Conservation (phyloP, 2,797 vertebrate genomes). For the Paratrypauchen microcephalus region DNA sequence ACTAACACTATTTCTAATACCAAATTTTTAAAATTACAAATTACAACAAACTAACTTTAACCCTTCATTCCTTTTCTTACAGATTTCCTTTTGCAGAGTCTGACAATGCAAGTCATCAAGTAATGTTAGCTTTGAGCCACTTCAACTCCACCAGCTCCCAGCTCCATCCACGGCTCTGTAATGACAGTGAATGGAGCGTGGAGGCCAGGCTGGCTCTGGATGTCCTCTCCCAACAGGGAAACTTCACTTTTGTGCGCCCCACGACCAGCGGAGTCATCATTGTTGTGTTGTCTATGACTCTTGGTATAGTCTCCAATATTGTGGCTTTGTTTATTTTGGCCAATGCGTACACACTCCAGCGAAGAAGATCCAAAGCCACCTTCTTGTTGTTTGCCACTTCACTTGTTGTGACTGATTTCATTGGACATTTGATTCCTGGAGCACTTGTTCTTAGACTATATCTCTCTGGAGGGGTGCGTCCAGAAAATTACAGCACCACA, state of each 20-base stretch:
- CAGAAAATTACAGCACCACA: constrained; percentile 47
- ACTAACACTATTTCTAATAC: no score
- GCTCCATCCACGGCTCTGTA: constrained; percentile 31
- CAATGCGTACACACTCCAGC: constrained; percentile 78
- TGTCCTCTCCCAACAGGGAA: constrained; percentile 39
- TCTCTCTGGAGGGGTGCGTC: constrained; percentile 50
- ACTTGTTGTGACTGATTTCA: constrained; percentile 84
- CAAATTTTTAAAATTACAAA: no score
- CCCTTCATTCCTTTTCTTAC: constrained; percentile 27
- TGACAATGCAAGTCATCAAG: constrained; percentile 23
- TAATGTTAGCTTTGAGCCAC: constrained; percentile 67
- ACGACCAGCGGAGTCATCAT: constrained; percentile 58
- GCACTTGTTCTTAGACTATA: constrained; percentile 85
- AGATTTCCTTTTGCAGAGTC: constrained; percentile 36
- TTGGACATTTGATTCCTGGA: constrained; percentile 85
- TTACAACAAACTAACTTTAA: no score
- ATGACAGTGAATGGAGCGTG: constrained; percentile 51
- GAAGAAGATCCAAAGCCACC: constrained; percentile 84
- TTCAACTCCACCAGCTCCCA: constrained; percentile 53
- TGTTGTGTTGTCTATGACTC: constrained; percentile 83
- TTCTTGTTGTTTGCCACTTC: constrained; percentile 87
- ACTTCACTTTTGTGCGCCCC: constrained; percentile 47
- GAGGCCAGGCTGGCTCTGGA: constrained; percentile 41
- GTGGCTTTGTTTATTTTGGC: constrained; percentile 85
- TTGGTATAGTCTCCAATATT: constrained; percentile 86